phyloP scores from a whole-genome alignment of 1,140 invertebrate species.

The Sitobion miscanthi region DNA sequence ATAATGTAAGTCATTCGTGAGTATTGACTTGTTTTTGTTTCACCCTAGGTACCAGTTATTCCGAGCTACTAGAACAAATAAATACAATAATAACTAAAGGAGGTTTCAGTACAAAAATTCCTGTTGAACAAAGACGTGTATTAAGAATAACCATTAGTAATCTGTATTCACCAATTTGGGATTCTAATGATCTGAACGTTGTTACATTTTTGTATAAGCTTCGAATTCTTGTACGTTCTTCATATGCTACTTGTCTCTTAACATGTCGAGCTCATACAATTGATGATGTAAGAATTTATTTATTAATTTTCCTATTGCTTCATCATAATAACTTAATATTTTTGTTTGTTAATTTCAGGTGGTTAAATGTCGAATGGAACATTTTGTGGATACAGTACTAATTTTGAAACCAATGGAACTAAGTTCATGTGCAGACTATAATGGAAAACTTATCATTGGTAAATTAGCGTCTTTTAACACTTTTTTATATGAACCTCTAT shows the following conservation, averaged over 20 bases:
- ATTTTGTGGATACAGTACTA: constrained; percentile 32
- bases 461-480: constrained; percentile 50
- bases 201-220: constrained; percentile 44
- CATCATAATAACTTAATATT: neutral
- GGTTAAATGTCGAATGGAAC: constrained; percentile 41
- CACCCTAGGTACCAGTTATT: neutral
- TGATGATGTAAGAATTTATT: constrained; percentile 37
- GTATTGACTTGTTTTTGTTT: constrained; percentile 1
- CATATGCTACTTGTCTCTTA: constrained; percentile 47
- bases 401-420: constrained; percentile 39
- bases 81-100: constrained; percentile 22
- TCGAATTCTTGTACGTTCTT: constrained; percentile 44
- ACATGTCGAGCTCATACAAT: constrained; percentile 35
- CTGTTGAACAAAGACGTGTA: constrained; percentile 41
- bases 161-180: constrained; percentile 41
- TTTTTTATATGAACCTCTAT: constrained; percentile 44
- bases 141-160: constrained; percentile 50
- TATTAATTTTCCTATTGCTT: neutral
- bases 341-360: constrained; percentile 10
- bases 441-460: constrained; percentile 26
- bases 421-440: constrained; percentile 51
- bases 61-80: neutral
- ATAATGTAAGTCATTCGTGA: neutral
- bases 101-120: constrained; percentile 48
- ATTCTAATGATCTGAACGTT: constrained; percentile 19